phyloP scores from a whole-genome alignment of 2,888 invertebrate species.

The Eremobia ochroleuca region DNA sequence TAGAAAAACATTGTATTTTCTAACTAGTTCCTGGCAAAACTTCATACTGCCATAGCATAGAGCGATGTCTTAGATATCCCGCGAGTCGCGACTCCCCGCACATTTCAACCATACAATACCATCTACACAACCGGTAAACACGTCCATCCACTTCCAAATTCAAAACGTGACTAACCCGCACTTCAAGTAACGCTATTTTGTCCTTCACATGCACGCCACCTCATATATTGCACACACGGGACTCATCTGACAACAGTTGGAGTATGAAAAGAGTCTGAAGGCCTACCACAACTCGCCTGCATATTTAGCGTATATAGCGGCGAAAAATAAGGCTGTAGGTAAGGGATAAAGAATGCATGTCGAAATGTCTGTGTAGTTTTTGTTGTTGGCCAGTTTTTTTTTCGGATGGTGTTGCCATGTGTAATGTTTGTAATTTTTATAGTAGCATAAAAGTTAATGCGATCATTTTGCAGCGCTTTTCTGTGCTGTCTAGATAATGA shows the following conservation, averaged over 20 bases:
- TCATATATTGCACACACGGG: conserved; percentile 80
- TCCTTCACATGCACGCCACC: conserved; percentile 85
- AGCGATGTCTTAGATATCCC: too few species aligned
- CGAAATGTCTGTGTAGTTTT: conserved; percentile 28
- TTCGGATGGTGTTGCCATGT: conserved; percentile 10
- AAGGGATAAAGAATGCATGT: conserved; percentile 77
- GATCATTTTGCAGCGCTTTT: neutral
- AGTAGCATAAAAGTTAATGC: neutral
- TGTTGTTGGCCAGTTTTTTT: conserved; percentile 6
- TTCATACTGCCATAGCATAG: neutral
- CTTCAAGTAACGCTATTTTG: conserved; percentile 82
- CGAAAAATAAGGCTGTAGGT: conserved; percentile 97
- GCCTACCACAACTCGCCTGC: conserved; percentile 98
- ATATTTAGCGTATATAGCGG: conserved; percentile 97
- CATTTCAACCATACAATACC: too few species aligned
- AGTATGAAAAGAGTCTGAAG: conserved; percentile 98
- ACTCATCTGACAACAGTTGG: conserved; percentile 90
- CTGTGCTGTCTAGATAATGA: conserved; percentile 20
- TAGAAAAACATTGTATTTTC: neutral
- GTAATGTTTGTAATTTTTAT: neutral
- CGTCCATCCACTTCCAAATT: conserved; percentile 47
- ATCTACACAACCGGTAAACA: conserved; percentile 2
- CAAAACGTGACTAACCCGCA: conserved; percentile 83
- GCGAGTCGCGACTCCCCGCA: too few species aligned
- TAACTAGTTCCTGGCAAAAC: neutral